Evolutionary conservation across 2,888 invertebrate species (phyloP), one percentile per base, ranked within the genome.

Genomic region (Microplitis deprimator): DNA sequence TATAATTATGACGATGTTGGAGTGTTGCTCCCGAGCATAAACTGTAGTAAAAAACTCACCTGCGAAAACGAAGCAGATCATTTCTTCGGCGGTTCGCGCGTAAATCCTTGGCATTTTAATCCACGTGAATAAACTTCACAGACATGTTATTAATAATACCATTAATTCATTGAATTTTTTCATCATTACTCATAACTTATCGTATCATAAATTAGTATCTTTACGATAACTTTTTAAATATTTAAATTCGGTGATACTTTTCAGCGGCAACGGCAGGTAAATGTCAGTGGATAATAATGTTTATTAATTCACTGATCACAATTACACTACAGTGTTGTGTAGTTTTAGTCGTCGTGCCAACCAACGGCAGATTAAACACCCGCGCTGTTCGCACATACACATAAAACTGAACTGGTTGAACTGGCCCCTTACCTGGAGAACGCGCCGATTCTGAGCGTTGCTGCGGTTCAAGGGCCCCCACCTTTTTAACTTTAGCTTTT

Each of bases 21-120:
- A 13, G 13, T 29, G 41, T 29, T 29, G 29, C n/a, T 8, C n/a
- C 16, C 16, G 5, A 67, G 73, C 73, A 75, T 41, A 65, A 77
- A 79, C 79, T 69, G 68, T 78, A 68, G 80, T 77, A 78, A 73
- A 73, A 80, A 79, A 84, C 86, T 87, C 84, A 87, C 87, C 87
- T 86, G 87, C 84, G 82, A 87, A 84, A 82, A 85, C 81, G 83
- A 82, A 84, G 82, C 82, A 82, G 81, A 87, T 75, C 83, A 85
- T 86, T 87, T 81, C 85, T 83, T 82, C 76, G 73, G 79, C 81
- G 79, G 59, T 75, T 73, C 61, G 68, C 69, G 69, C 70, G 41
- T 78, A 64, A 69, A 73, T 73, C 67, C 76, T 39, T 75, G 67
- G 62, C 62, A 68, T 77, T 62, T 67, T 72, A 64, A 69, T 41